Percentiles rank a stretch among this genome's conserved stretches.
These are phyloP conservation scores for Drosophila buzzatii DNA, from an alignment of 2,888 invertebrate genomes.

Conservation along the genomic window DNA sequence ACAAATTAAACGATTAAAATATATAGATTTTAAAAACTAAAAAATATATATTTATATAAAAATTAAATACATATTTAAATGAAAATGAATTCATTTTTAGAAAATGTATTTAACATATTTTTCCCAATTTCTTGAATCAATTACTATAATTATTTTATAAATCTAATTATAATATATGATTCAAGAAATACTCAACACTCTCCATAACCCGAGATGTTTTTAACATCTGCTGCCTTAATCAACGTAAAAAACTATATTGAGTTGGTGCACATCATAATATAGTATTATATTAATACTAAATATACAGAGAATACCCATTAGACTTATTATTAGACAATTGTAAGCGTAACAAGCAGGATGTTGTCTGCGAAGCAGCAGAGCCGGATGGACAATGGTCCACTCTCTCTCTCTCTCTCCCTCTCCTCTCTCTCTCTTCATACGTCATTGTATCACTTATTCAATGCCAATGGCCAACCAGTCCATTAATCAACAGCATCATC, in stretches of 20 bases:
- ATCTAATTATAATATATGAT: neutral
- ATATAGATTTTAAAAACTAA: neutral
- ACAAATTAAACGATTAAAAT: neutral
- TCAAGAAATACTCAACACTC: neutral
- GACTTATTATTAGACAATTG: neutral
- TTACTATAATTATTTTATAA: neutral
- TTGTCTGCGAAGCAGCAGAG: neutral
- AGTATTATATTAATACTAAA: neutral
- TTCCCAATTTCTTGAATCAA: neutral
- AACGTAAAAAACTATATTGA: neutral
- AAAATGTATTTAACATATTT: neutral
- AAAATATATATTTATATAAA: neutral
- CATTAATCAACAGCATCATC: neutral
- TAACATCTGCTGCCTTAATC: neutral
- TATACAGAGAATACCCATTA: neutral
- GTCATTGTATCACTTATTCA: conserved; percentile 7
- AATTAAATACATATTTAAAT: neutral
- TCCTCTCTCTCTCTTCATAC: neutral
- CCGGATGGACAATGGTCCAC: neutral
- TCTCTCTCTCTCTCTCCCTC: no score
- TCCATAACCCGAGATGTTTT: no score
- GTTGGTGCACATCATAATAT: no score
- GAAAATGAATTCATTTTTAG: neutral
- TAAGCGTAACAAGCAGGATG: conserved; percentile 5
- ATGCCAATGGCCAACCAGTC: neutral